A percentile compares a stretch with the other conserved stretches of the same genome.
Conservation (phyloP, 2,797 vertebrate genomes). For the Anas capensis region DNA sequence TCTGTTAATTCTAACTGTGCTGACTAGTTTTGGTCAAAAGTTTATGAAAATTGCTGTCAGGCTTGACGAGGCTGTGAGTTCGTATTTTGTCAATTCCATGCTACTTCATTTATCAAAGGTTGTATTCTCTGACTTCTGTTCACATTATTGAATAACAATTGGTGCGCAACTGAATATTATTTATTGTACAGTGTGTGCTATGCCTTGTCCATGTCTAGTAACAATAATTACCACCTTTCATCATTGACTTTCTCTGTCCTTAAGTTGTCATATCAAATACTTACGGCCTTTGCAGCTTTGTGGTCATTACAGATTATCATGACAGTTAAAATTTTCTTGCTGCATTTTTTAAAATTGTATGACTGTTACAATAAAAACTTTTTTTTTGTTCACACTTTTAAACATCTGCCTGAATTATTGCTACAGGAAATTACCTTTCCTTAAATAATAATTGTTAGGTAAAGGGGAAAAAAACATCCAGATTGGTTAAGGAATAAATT, state of each 20-base stretch:
- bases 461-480: background rate
- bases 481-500: background rate
- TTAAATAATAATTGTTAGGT: slow-evolving; percentile 12
- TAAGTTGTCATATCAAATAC: slow-evolving; percentile 49
- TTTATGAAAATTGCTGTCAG: slow-evolving; percentile 23
- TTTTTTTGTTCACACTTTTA: slow-evolving; percentile 50
- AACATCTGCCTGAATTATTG: slow-evolving; percentile 70
- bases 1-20: slow-evolving; percentile 13
- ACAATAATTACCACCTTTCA: slow-evolving; percentile 45
- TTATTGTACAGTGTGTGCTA: slow-evolving; percentile 56
- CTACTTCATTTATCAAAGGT: slow-evolving; percentile 41
- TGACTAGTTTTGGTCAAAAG: background rate
- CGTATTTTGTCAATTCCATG: slow-evolving; percentile 39
- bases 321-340: slow-evolving; percentile 71
- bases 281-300: slow-evolving; percentile 54
- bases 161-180: slow-evolving; percentile 52
- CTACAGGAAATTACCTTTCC: slow-evolving; percentile 49
- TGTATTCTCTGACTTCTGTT: slow-evolving; percentile 41
- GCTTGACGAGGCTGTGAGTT: slow-evolving; percentile 22
- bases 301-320: slow-evolving; percentile 61
- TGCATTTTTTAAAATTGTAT: slow-evolving; percentile 50
- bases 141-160: slow-evolving; percentile 19
- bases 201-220: slow-evolving; percentile 67
- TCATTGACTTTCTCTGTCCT: slow-evolving; percentile 29
- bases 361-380: slow-evolving; percentile 68